Conservation (phyloP, 92 coral and sea anemone species). For the Chrysogorgia sp. region DNA sequence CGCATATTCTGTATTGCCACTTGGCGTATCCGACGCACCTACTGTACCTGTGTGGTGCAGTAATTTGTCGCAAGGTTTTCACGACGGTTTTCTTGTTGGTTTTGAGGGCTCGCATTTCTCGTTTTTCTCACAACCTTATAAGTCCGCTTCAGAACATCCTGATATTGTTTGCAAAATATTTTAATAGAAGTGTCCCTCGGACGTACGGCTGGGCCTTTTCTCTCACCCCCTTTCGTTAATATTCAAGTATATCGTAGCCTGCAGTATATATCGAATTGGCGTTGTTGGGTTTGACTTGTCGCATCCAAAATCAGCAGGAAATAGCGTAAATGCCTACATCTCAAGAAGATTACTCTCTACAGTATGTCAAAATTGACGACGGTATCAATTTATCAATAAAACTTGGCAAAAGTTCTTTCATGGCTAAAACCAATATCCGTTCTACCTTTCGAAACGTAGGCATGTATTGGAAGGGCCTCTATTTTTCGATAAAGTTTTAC, state of each 20-base stretch:
- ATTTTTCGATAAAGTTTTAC: constrained; percentile 5
- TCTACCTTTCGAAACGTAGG: constrained; percentile 9
- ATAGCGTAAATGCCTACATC: neutral
- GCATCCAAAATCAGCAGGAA: too few species aligned
- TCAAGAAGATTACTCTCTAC: neutral
- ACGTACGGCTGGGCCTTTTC: too few species aligned
- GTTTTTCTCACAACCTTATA: neutral
- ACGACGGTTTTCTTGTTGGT: too few species aligned
- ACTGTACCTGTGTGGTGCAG: too few species aligned
- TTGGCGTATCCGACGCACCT: too few species aligned
- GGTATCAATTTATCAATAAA: constrained; percentile 1
- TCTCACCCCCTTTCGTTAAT: too few species aligned
- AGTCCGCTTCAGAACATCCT: constrained; percentile 1
- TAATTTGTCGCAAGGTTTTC: too few species aligned
- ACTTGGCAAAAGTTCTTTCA: too few species aligned
- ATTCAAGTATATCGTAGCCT: too few species aligned
- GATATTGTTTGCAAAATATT: neutral
- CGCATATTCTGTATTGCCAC: too few species aligned
- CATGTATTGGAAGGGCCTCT: neutral
- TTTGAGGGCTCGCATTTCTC: neutral
- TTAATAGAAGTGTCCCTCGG: constrained; percentile 2
- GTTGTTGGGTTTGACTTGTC: neutral
- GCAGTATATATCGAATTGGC: constrained; percentile 22
- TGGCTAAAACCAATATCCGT: constrained; percentile 7
- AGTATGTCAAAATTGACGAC: constrained; percentile 1